These are phyloP conservation scores for Astur gentilis DNA, from an alignment of 2,113 vertebrate genomes.

Conservation along the genomic window DNA sequence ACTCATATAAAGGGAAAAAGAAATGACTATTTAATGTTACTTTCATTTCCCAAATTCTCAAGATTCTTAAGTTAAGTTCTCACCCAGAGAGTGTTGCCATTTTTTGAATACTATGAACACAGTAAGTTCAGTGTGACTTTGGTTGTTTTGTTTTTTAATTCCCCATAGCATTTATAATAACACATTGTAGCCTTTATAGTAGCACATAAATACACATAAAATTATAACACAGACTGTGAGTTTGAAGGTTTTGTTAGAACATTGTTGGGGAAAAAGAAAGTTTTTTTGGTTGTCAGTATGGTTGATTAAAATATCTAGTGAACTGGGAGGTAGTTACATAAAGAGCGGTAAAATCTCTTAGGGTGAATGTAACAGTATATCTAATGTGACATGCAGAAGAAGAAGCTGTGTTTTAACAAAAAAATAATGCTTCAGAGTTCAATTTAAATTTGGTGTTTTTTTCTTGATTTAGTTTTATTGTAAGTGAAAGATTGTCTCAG, in stretches of 20 bases:
- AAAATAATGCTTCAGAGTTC: background rate
- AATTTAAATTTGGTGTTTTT: background rate
- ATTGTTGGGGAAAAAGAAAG: background rate
- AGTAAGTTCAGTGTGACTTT: background rate
- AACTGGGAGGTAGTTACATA: conserved; percentile 10
- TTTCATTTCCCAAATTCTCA: background rate
- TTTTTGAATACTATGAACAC: background rate
- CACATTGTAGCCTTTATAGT: background rate
- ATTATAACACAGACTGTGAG: background rate
- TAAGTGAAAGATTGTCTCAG: conserved; percentile 17
- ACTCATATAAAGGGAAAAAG: background rate
- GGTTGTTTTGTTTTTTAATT: background rate
- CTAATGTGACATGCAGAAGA: background rate
- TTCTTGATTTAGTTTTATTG: conserved; percentile 5
- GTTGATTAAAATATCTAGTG: background rate
- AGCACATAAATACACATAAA: background rate
- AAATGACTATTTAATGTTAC: background rate
- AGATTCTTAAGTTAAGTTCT: background rate
- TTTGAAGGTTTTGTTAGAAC: background rate
- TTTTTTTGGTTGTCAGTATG: background rate
- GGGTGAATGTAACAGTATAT: background rate
- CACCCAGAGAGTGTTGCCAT: background rate
- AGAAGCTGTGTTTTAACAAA: background rate
- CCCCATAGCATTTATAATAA: background rate
- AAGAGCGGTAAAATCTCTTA: background rate